Base-by-base conservation (phyloP, 2,888 invertebrate genomes). In the Caradrina clavipalpis region DNA sequence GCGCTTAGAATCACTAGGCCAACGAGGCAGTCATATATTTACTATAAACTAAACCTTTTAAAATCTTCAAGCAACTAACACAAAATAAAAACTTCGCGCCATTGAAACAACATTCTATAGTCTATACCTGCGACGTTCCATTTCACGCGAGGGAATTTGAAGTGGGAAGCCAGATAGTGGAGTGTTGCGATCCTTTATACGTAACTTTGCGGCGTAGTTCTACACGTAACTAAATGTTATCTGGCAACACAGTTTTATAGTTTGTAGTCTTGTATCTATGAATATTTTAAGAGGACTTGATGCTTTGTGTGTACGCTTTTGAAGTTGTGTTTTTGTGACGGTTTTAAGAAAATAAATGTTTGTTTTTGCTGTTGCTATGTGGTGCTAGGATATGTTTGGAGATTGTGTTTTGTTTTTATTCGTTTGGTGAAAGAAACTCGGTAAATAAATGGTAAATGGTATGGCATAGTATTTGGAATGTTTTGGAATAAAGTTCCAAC, bases 151-250 rank as follows among this genome's bases (percentile, higher is more conserved):
- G 75, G 53, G 67, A 72, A 73, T 76, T 77, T 70, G 47, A 83
- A 83, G 72, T 84, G 80, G 58, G 70, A 64, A 75, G 47, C 47
- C 63, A 73, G 85, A 83, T 84, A 80, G 69, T 61, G 57, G 56
- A 78, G 68, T 80, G 69, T 69, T 68, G 61, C 73, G 51, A 72
- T 84, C 83, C 75, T 78, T 78, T 84, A 72, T 80, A 83, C 60
- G 61, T 68, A 78, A 83, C 74, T 84, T 80, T 68, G 56, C 21
- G 19, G 78, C 42, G 51, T 55, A 68, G 73, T 78, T 78, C 81
- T 78, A 51, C 81, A 54, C 73, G 47, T 42, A n/a, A 50, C 47
- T 77, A 66, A 65, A 77, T 80, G 72, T 66, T 78, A 80, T 78
- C 77, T 69, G 49, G 57, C 50, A 59, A 51, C 57, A 61, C 53